Conservation (phyloP, 2,888 invertebrate genomes). For the Sisyra terminalis region DNA sequence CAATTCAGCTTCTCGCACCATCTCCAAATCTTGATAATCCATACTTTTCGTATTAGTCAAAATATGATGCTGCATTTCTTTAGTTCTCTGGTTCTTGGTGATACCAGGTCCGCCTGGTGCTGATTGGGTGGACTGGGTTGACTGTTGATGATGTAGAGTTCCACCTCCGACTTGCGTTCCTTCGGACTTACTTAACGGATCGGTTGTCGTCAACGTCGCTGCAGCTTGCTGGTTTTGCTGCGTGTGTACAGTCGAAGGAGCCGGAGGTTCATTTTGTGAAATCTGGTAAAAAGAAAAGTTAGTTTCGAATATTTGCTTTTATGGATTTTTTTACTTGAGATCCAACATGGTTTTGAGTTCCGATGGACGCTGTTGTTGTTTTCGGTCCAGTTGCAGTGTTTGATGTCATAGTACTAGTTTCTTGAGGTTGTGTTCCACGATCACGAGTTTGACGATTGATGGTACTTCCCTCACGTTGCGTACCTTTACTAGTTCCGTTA, state of each 20-base stretch:
- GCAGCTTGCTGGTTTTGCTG: constrained; percentile 20
- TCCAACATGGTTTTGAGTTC: constrained; percentile 52
- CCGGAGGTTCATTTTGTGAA: constrained; percentile 24
- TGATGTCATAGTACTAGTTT: constrained; percentile 48
- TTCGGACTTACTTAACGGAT: constrained; percentile 54
- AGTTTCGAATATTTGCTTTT: not conserved
- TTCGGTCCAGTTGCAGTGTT: constrained; percentile 44
- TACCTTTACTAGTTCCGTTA: constrained; percentile 8
- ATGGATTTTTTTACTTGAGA: constrained; percentile 30
- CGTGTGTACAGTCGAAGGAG: constrained; percentile 12
- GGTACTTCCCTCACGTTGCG: constrained; percentile 18
- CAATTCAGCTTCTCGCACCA: constrained; percentile 55
- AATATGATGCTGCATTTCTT: constrained; percentile 31
- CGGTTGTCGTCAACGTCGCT: constrained; percentile 19
- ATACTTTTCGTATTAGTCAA: constrained; percentile 37
- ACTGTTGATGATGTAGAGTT: constrained; percentile 20
- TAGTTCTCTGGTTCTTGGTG: constrained; percentile 18
- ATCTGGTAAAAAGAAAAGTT: constrained; percentile 24
- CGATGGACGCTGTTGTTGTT: constrained; percentile 47
- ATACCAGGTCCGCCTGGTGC: constrained; percentile 15
- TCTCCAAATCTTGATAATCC: constrained; percentile 50
- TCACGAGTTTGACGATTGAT: constrained; percentile 26
- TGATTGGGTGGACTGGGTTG: constrained; percentile 41
- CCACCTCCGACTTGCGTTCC: constrained; percentile 69
- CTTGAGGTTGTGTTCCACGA: constrained; percentile 41